Evolutionary conservation across 92 coral and sea anemone species (phyloP), one percentile per base, ranked within the genome.

Genomic region (Phenganax stokvisi): DNA sequence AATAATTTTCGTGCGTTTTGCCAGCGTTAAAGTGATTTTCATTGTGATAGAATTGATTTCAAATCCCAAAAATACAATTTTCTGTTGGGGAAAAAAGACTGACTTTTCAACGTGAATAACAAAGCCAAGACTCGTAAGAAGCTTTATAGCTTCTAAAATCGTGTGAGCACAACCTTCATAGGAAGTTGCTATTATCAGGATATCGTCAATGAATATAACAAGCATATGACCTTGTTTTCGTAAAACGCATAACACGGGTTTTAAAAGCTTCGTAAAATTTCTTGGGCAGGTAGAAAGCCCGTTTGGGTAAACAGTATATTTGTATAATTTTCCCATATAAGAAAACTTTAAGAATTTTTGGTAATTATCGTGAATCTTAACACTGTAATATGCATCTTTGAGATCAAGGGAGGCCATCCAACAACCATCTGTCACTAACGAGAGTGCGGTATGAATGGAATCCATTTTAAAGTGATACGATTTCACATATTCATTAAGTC

Each of bases 221-320:
- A 68, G 37, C 6, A 85, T 86, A 77, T 80, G 87, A 47, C 79
- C 82, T 11, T 66, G 9, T 56, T 57, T 77, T 25, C 85, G 31
- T 44, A 89, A 56, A 79, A 60, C 60, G 13, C 87, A 75, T 66
- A 89, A 37, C 3, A 87, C 86, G 11, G 87, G 89, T 80, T 88
- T 88, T 72, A 88, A 27, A 54, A 85, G 55, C 75, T 88, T 88
- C 31, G 91, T 78, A 64, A 88, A 88, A 7, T 61, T 69, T 78
- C 86, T 85, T 51, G 91, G 89, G 86, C 87, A 88, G 53, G 64
- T 77, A 44, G 87, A 83, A 44, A 88, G 67, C 20, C 91, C 91
- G 66, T 85, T 88, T 7, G 89, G 91, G 72, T 78, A 60, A 12
- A 67, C 89, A 37, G 84, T 77, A 58, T 85, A 85, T 76, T 81